Evolutionary conservation across 2,113 vertebrate genomes (phyloP).

Genomic region (Podilymbus podiceps): DNA sequence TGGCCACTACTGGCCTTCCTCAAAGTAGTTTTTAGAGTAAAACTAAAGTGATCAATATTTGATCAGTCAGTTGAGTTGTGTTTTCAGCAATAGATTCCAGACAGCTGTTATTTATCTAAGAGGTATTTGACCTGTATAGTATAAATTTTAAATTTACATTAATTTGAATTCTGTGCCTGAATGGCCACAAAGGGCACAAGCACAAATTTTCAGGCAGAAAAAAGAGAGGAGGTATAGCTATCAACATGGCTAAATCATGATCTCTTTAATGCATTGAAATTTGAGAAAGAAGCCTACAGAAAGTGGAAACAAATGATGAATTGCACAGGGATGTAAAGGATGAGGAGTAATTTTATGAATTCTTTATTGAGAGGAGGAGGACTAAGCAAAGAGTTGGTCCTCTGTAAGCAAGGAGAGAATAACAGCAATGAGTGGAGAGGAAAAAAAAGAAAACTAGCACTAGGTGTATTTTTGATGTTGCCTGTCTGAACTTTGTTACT

Average conservation of each 20-base stretch:
- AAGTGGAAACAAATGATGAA: neutral
- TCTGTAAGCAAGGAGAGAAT: neutral
- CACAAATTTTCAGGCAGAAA: neutral
- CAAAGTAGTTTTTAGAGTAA: neutral
- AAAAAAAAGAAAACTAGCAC: neutral
- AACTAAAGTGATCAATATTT: neutral
- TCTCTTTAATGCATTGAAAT: neutral
- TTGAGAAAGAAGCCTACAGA: neutral
- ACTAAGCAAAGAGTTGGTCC: neutral
- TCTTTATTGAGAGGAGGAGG: neutral
- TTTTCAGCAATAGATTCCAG: neutral
- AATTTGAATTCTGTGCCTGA: neutral
- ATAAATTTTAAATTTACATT: neutral
- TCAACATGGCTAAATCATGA: neutral
- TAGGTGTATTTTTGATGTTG: neutral
- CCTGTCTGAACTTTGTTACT: neutral
- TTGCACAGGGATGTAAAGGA: neutral
- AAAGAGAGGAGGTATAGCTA: neutral
- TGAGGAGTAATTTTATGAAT: neutral
- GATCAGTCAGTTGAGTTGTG: neutral
- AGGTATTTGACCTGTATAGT: neutral
- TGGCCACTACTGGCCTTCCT: neutral
- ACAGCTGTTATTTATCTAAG: neutral
- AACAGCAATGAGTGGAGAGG: neutral
- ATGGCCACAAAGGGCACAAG: neutral